Evolutionary conservation across 1,140 invertebrate genomes (phyloP).

Genomic region (Phymorhynchus buccinoides): DNA sequence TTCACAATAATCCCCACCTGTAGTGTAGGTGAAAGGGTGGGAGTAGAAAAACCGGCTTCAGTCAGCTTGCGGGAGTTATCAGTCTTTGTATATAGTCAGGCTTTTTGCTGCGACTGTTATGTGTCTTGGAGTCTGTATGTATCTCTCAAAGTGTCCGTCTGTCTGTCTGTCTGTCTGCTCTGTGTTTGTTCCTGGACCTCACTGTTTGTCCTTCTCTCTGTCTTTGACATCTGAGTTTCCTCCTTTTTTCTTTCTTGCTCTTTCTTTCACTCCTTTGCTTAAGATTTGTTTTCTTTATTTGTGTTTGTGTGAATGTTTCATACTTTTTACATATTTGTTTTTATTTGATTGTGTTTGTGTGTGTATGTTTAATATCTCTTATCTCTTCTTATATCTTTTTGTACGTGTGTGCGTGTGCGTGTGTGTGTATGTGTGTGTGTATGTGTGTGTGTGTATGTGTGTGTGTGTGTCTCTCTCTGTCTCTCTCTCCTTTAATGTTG

Average conservation of each 20-base stretch:
- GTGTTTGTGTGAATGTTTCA: constrained; percentile 77
- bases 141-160: too few species aligned
- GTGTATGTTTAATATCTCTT: background rate
- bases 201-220: background rate
- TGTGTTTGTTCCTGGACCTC: background rate
- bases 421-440: background rate
- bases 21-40: too few species aligned
- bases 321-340: background rate
- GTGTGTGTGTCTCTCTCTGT: background rate
- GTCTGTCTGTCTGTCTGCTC: background rate
- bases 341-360: background rate
- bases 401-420: background rate
- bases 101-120: too few species aligned
- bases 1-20: too few species aligned
- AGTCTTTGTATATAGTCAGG: too few species aligned
- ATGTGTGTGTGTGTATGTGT: background rate
- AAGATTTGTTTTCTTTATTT: constrained; percentile 89
- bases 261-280: constrained; percentile 88
- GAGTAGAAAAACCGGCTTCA: too few species aligned
- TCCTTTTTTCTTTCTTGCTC: constrained; percentile 77
- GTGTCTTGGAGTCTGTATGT: too few species aligned
- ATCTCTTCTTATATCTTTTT: background rate
- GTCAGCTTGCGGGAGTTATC: too few species aligned
- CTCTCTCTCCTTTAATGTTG: too few species aligned
- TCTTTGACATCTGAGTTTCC: background rate